Evolutionary conservation across 2,888 invertebrate genomes (phyloP).

Genomic region (Epinotia brunnichana): DNA sequence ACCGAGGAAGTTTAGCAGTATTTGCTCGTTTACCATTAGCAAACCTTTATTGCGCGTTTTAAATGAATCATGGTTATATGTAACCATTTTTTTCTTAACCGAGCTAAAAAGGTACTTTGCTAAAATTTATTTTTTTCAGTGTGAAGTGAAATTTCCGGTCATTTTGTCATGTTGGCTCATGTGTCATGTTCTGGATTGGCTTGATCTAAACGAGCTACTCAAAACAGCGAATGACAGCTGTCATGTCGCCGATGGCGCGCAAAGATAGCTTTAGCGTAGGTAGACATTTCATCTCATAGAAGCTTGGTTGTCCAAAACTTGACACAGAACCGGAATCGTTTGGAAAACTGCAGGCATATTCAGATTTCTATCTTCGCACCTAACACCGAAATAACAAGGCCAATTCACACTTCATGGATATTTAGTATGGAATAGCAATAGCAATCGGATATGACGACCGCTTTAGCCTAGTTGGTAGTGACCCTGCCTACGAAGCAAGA

Average conservation of each 20-base stretch:
- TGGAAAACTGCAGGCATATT: background rate
- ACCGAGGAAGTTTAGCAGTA: no score
- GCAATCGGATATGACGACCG: no score
- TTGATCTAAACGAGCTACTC: background rate
- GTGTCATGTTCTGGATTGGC: conserved; percentile 3
- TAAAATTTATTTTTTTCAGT: no score
- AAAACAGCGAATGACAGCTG: conserved; percentile 2
- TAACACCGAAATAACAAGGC: background rate
- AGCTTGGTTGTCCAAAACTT: background rate
- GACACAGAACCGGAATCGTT: background rate
- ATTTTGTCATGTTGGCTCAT: conserved; percentile 10
- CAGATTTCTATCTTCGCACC: background rate
- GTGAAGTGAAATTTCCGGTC: conserved; percentile 4
- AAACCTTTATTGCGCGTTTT: no score
- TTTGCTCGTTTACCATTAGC: no score
- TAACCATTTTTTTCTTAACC: no score
- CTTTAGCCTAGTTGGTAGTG: no score
- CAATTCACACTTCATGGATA: background rate
- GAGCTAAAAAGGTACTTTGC: no score
- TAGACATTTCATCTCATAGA: background rate
- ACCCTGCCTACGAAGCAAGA: no score
- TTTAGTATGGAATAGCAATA: background rate
- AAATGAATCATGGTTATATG: no score
- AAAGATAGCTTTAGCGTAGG: background rate
- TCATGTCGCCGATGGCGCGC: background rate